These are phyloP conservation scores for Xenopus petersii DNA, from an alignment of 2,797 vertebrate genomes.

Conservation along the genomic window DNA sequence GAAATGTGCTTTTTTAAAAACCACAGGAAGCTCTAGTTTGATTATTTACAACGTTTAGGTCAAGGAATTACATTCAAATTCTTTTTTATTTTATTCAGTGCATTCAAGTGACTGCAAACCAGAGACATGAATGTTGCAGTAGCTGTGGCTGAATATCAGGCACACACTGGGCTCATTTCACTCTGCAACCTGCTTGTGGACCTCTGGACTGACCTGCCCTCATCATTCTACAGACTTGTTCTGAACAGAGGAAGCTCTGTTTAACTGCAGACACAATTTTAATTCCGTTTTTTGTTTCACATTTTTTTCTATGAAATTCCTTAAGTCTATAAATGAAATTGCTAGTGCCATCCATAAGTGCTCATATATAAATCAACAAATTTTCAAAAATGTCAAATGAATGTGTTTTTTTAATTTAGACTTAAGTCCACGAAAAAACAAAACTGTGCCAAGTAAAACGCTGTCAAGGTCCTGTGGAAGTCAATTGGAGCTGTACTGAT, in stretches of 20 bases:
- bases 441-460: too few relatives aligned
- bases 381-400: not conserved
- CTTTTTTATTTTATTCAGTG: conserved; percentile 17
- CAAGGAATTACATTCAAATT: conserved; percentile 1
- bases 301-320: not conserved
- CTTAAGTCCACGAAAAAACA: too few relatives aligned
- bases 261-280: not conserved
- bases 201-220: conserved; percentile 23
- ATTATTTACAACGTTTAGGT: conserved; percentile 31
- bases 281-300: conserved; percentile 19
- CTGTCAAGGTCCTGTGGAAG: too few relatives aligned
- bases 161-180: conserved; percentile 34
- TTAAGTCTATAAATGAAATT: not conserved
- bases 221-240: not conserved
- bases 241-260: conserved; percentile 25
- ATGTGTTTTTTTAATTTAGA: too few relatives aligned
- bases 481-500: too few relatives aligned
- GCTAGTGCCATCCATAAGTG: conserved; percentile 4
- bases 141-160: conserved; percentile 11
- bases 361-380: not conserved
- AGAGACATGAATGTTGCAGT: conserved; percentile 19
- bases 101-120: conserved; percentile 7
- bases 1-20: not conserved
- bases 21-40: conserved; percentile 28
- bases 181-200: conserved; percentile 16